Conservation (phyloP, 2,113 vertebrate genomes). For the Eupsittula cactorum region DNA sequence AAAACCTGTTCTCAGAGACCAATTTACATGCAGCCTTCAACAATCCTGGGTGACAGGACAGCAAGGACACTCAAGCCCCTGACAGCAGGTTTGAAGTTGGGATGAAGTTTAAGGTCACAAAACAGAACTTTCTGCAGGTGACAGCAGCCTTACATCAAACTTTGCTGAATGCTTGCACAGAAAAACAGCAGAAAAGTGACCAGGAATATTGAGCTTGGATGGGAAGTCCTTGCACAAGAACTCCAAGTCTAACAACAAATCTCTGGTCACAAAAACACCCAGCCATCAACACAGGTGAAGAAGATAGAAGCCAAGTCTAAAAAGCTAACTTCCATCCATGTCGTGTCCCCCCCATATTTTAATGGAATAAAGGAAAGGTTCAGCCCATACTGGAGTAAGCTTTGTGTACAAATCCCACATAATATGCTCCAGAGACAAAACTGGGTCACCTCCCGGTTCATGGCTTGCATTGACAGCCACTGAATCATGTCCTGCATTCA, state of each 20-base stretch:
- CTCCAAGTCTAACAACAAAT: not conserved
- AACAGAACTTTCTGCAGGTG: not conserved
- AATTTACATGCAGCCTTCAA: not conserved
- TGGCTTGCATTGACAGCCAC: not conserved
- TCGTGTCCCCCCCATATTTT: rapidly evolving
- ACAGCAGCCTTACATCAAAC: not conserved
- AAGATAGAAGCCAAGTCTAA: not conserved
- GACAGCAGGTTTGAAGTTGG: not conserved
- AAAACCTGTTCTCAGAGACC: conserved; percentile 7
- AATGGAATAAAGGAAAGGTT: not conserved
- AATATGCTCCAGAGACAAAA: not conserved
- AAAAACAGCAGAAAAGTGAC: not conserved
- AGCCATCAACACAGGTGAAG: not conserved
- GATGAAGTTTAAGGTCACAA: not conserved
- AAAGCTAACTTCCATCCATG: not conserved
- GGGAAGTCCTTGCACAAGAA: not conserved
- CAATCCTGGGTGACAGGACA: not conserved
- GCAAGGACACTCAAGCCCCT: not conserved
- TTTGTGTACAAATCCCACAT: not conserved
- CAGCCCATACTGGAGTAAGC: not conserved
- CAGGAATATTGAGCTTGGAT: not conserved
- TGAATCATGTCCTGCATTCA: not conserved
- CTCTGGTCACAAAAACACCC: not conserved
- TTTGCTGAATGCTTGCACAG: not conserved
- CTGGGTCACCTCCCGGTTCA: not conserved